Evolutionary conservation across 2,888 invertebrate genomes (phyloP).

Genomic region (Tetranychus truncatus): DNA sequence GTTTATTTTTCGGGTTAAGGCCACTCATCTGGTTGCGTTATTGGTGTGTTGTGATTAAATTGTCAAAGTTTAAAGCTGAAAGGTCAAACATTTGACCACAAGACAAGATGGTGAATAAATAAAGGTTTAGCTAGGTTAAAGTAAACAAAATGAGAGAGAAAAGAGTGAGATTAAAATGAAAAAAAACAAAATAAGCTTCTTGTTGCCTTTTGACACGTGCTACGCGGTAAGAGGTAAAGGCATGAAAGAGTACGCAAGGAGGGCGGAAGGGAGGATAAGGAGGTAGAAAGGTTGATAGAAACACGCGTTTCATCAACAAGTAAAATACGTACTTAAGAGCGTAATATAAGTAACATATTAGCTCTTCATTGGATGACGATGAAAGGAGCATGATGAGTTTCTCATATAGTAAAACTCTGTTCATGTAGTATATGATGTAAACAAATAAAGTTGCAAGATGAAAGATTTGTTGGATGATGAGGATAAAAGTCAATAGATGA

Average conservation of each 20-base stretch:
- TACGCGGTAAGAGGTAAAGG: background rate
- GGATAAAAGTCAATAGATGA: background rate
- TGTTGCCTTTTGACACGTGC: slow-evolving; percentile 8
- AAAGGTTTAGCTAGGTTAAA: background rate
- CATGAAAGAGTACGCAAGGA: background rate
- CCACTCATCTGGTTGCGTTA: too few relatives aligned
- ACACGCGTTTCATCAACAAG: too few relatives aligned
- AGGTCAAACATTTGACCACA: background rate
- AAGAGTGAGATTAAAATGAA: background rate
- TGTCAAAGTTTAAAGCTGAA: too few relatives aligned
- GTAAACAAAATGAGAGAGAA: background rate
- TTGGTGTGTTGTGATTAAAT: too few relatives aligned
- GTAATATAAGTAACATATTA: too few relatives aligned
- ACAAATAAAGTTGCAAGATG: background rate
- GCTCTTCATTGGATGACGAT: too few relatives aligned
- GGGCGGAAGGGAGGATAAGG: background rate
- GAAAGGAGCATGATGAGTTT: too few relatives aligned
- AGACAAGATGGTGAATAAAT: background rate
- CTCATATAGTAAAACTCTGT: background rate
- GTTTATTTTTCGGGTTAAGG: background rate
- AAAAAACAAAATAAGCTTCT: background rate
- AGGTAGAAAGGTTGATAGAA: background rate
- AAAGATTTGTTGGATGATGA: background rate
- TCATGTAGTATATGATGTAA: background rate
- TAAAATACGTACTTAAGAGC: too few relatives aligned